Evolutionary conservation across 2,113 vertebrate species (phyloP).

Genomic region (Pachypanchax playfairii): DNA sequence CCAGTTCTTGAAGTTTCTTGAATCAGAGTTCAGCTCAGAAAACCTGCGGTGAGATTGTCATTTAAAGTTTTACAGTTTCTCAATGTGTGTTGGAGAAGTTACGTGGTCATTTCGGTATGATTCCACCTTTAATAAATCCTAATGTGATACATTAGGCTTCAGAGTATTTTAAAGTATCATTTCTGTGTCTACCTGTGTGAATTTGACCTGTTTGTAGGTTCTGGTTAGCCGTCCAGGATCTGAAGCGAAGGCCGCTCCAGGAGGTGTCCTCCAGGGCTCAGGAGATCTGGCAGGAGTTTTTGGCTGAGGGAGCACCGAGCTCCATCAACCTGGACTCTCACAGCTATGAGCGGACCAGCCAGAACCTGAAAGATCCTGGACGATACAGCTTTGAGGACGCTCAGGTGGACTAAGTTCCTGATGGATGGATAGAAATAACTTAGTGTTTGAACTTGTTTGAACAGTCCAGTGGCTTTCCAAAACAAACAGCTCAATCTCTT

Average conservation of each 20-base stretch:
- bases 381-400: slow-evolving; percentile 96
- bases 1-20: slow-evolving; percentile 93
- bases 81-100: too few relatives aligned
- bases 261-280: slow-evolving; percentile 88
- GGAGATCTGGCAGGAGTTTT: slow-evolving; percentile 97
- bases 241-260: slow-evolving; percentile 90
- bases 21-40: slow-evolving; percentile 98
- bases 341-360: slow-evolving; percentile 95
- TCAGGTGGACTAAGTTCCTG: slow-evolving; percentile 80
- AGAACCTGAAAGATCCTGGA: slow-evolving; percentile 94
- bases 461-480: too few relatives aligned
- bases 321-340: slow-evolving; percentile 97
- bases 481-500: too few relatives aligned
- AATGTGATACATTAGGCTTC: not conserved
- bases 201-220: slow-evolving; percentile 77
- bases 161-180: too few relatives aligned
- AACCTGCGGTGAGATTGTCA: slow-evolving; percentile 86
- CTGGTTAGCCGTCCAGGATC: slow-evolving; percentile 95
- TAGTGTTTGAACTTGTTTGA: too few relatives aligned
- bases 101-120: not conserved
- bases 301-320: slow-evolving; percentile 92
- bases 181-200: too few relatives aligned
- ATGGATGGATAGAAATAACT: not conserved
- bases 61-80: not conserved
- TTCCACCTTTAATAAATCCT: too few relatives aligned